A percentile compares a stretch with the other conserved stretches of the same genome.
These are phyloP conservation scores for Lasioglossum figueresi DNA, from an alignment of 2,888 invertebrate species.

Conservation along the genomic window DNA sequence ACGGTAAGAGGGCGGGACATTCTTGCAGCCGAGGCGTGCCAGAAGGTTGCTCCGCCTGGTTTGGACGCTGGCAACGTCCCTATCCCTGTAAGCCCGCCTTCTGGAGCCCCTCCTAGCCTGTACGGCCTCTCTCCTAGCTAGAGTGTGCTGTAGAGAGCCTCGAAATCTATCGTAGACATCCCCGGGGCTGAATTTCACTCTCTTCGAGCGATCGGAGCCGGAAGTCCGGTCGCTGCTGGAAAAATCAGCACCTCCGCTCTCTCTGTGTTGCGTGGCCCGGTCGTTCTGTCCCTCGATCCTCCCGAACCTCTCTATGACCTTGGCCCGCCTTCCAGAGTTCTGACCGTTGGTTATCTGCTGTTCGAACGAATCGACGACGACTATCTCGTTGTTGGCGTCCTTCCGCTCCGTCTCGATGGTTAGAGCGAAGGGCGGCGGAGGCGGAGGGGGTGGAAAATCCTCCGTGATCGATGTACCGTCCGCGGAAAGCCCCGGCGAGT, in stretches of 20 bases:
- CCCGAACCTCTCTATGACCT: constrained; percentile 39
- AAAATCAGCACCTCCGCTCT: constrained; percentile 39
- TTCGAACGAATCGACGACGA: background rate
- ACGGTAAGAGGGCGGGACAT: constrained; percentile 49
- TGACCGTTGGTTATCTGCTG: background rate
- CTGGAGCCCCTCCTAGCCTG: background rate
- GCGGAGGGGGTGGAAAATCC: constrained; percentile 31
- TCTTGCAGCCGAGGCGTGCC: constrained; percentile 15
- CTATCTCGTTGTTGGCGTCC: background rate
- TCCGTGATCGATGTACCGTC: background rate
- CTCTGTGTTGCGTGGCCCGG: background rate
- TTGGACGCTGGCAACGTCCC: background rate
- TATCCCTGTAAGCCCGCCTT: background rate
- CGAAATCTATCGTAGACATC: constrained; percentile 65
- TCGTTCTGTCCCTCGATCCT: background rate
- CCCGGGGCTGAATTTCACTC: constrained; percentile 16
- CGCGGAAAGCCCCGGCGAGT: background rate
- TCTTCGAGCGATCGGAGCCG: constrained; percentile 1
- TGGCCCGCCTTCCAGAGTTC: constrained; percentile 43
- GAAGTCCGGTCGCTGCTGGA: background rate
- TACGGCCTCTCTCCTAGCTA: constrained; percentile 49
- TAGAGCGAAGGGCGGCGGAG: constrained; percentile 9
- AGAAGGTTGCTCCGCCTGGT: background rate
- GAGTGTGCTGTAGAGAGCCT: constrained; percentile 60
- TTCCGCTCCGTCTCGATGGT: background rate